Percentiles rank a stretch among this genome's conserved stretches.
phyloP scores from a whole-genome alignment of 2,888 invertebrate genomes.

The Penaeus monodon region DNA sequence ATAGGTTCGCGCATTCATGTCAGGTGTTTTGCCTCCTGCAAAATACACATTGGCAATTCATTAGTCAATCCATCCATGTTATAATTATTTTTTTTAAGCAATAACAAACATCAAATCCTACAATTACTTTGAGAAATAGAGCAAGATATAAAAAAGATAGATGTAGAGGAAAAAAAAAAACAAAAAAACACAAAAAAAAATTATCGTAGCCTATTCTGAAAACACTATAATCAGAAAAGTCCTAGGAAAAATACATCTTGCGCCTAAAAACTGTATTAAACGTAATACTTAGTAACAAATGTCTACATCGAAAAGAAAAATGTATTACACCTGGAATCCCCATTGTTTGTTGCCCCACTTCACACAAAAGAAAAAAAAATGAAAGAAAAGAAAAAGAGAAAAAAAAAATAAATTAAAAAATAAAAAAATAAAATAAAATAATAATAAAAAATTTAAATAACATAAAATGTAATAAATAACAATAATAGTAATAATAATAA shows the following conservation, averaged over 20 bases:
- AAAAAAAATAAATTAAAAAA: constrained; percentile 20
- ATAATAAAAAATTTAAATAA: neutral
- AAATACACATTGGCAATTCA: constrained; percentile 66
- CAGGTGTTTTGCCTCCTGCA: constrained; percentile 98
- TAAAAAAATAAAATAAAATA: constrained; percentile 5
- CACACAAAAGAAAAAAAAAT: constrained; percentile 28
- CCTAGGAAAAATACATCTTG: neutral
- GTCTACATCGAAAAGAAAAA: neutral
- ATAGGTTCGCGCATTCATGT: constrained; percentile 92
- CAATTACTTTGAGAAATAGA: constrained; percentile 1
- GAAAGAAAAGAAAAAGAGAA: constrained; percentile 30
- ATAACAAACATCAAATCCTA: constrained; percentile 15
- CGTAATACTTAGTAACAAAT: neutral
- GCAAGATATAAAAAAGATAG: constrained; percentile 1
- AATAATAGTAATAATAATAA: too few species aligned
- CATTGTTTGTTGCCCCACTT: neutral
- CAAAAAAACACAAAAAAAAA: neutral
- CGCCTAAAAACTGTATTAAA: neutral
- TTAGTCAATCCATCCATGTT: constrained; percentile 33
- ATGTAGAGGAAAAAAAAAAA: neutral
- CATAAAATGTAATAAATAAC: constrained; percentile 1
- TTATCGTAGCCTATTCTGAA: neutral
- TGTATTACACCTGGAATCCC: constrained; percentile 21
- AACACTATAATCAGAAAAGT: neutral
- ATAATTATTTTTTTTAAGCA: neutral